These are phyloP conservation scores for Clangula hyemalis DNA, from an alignment of 2,797 vertebrate genomes.

Conservation along the genomic window DNA sequence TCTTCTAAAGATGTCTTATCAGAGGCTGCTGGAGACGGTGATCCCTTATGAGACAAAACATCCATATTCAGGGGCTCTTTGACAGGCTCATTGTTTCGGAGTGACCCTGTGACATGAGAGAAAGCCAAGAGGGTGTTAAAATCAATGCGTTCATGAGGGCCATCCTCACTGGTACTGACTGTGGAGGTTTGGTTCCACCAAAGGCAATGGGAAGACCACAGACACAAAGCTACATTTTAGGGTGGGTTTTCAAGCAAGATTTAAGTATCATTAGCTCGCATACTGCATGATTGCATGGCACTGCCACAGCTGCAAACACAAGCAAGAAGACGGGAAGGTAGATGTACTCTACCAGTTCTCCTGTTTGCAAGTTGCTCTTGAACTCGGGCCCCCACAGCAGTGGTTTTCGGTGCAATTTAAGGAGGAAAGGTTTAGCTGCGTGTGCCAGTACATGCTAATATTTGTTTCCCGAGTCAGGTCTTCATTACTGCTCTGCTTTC, in stretches of 20 bases:
- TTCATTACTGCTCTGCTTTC: slow-evolving; percentile 18
- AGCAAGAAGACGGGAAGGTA: neutral
- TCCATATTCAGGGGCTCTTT: slow-evolving; percentile 40
- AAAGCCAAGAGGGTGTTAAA: slow-evolving; percentile 35
- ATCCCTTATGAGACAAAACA: neutral
- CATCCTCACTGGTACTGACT: neutral
- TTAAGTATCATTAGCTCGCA: neutral
- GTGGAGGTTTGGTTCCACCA: neutral
- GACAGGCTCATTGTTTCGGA: slow-evolving; percentile 35
- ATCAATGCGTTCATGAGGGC: neutral
- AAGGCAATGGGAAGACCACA: neutral
- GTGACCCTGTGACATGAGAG: slow-evolving; percentile 57
- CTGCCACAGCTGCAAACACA: neutral
- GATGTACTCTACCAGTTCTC: neutral
- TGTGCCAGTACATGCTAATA: neutral
- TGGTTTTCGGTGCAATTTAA: neutral
- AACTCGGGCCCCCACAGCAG: neutral
- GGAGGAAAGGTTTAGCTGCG: neutral
- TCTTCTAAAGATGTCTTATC: neutral
- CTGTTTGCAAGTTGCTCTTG: neutral
- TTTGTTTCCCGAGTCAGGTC: neutral
- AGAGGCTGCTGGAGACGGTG: neutral
- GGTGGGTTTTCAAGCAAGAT: neutral
- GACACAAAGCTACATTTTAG: neutral
- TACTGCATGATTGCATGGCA: neutral